These are phyloP conservation scores for Harlomillsia oculata DNA, from an alignment of 1,140 invertebrate species.

Conservation along the genomic window DNA sequence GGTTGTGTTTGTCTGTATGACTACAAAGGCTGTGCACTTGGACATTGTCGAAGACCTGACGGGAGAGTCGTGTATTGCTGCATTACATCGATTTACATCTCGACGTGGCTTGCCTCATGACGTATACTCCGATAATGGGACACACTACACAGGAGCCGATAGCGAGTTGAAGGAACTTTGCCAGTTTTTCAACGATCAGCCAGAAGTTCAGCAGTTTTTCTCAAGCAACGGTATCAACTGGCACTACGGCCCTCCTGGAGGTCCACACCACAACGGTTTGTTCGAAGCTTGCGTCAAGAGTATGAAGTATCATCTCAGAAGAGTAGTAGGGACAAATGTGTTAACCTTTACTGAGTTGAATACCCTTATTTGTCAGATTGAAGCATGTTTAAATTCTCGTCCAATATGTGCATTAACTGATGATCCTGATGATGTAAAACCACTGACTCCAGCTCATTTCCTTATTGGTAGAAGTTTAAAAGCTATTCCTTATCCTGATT, in stretches of 20 bases:
- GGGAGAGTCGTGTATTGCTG: slow-evolving; percentile 32
- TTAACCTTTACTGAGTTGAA: slow-evolving; percentile 38
- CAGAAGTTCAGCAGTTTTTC: not conserved
- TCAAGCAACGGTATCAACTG: slow-evolving; percentile 23
- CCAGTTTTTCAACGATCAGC: not conserved
- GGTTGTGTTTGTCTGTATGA: slow-evolving; percentile 34
- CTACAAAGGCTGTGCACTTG: slow-evolving; percentile 33
- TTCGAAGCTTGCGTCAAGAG: slow-evolving; percentile 35
- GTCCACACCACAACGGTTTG: slow-evolving; percentile 35
- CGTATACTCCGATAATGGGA: slow-evolving; percentile 39
- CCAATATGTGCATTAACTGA: slow-evolving; percentile 39
- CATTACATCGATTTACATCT: slow-evolving; percentile 34
- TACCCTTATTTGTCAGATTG: slow-evolving; percentile 37
- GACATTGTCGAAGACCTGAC: slow-evolving; percentile 31
- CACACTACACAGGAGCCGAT: slow-evolving; percentile 39
- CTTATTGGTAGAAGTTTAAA: slow-evolving; percentile 18
- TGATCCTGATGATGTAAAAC: slow-evolving; percentile 36
- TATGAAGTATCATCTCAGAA: slow-evolving; percentile 25
- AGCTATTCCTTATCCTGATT: slow-evolving; percentile 9
- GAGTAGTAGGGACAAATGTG: slow-evolving; percentile 6
- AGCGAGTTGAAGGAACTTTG: slow-evolving; percentile 28
- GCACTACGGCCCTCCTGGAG: slow-evolving; percentile 34
- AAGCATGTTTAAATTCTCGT: slow-evolving; percentile 40
- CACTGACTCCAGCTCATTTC: slow-evolving; percentile 25
- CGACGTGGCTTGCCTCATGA: slow-evolving; percentile 28